A percentile compares a stretch with the other conserved stretches of the same genome.
phyloP scores from a whole-genome alignment of 2,888 invertebrate genomes.

The Chymomyza caudatula region DNA sequence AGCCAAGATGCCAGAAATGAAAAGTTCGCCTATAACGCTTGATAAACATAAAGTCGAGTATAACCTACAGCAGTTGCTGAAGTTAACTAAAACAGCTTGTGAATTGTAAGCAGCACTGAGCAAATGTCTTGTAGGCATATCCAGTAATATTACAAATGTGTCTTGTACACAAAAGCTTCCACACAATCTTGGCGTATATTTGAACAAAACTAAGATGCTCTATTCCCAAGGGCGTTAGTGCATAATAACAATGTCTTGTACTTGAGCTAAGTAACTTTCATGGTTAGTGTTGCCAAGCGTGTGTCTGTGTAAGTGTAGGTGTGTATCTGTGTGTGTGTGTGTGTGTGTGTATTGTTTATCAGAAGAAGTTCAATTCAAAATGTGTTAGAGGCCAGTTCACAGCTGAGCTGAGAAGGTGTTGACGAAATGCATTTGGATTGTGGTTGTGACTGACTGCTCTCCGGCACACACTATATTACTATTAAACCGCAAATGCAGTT shows the following conservation, averaged over 20 bases:
- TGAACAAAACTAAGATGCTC: background rate
- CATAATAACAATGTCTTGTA: background rate
- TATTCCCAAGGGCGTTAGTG: background rate
- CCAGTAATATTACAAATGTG: too few species aligned
- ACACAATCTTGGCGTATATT: too few species aligned
- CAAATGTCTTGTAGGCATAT: too few species aligned
- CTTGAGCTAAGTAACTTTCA: background rate
- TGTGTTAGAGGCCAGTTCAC: conserved; percentile 3
- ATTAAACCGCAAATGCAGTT: conserved; percentile 57
- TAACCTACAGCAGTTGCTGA: too few species aligned
- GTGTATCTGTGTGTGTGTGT: background rate
- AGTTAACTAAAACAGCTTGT: too few species aligned
- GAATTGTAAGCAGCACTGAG: too few species aligned
- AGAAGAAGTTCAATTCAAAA: background rate
- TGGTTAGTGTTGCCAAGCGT: background rate
- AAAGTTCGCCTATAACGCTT: too few species aligned
- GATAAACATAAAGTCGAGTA: too few species aligned
- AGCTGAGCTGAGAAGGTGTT: conserved; percentile 2
- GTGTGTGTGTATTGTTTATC: background rate
- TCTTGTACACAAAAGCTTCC: too few species aligned
- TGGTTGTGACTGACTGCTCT: conserved; percentile 10
- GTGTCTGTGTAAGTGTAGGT: background rate
- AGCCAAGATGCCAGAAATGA: too few species aligned
- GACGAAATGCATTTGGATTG: background rate
- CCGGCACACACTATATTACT: conserved; percentile 30